Evolutionary conservation across 64 coral and sea anemone genomes (phyloP).

Genomic region (Stichodactyla mertensii): DNA sequence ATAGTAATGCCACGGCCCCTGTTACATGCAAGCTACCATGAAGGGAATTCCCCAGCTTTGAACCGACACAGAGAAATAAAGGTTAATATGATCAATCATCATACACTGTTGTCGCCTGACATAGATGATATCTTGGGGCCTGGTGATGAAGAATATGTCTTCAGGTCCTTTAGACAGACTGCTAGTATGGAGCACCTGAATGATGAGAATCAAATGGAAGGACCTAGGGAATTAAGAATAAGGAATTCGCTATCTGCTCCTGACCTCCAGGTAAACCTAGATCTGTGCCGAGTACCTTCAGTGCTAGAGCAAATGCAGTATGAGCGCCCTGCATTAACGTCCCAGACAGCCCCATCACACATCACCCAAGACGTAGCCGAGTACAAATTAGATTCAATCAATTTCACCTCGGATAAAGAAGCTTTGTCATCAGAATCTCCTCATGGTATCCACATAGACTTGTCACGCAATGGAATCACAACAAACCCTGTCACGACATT

Average conservation of each 20-base stretch:
- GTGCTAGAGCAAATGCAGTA: conserved; percentile 79
- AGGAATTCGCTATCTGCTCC: conserved; percentile 27
- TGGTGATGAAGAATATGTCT: not conserved
- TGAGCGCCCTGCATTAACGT: not conserved
- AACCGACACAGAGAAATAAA: conserved; percentile 1
- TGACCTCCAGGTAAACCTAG: conserved; percentile 34
- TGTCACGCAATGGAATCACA: conserved; percentile 21
- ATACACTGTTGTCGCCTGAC: not conserved
- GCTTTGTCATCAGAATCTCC: conserved; percentile 58
- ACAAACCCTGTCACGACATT: conserved; percentile 28
- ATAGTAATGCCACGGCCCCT: conserved; percentile 14
- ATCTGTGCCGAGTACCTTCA: conserved; percentile 65
- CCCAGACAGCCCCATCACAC: not conserved
- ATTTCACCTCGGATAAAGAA: conserved; percentile 67
- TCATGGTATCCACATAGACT: conserved; percentile 60
- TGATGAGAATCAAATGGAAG: not conserved
- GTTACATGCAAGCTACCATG: not conserved
- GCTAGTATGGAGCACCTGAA: conserved; percentile 18
- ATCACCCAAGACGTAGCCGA: conserved; percentile 56
- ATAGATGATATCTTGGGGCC: conserved; percentile 5
- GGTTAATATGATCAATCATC: not conserved
- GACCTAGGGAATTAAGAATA: conserved; percentile 9
- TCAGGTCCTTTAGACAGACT: not conserved
- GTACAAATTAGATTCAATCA: conserved; percentile 71
- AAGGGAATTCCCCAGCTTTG: not conserved